These are phyloP conservation scores for Pterocles burchelli DNA, from an alignment of 2,113 vertebrate species.

Conservation along the genomic window DNA sequence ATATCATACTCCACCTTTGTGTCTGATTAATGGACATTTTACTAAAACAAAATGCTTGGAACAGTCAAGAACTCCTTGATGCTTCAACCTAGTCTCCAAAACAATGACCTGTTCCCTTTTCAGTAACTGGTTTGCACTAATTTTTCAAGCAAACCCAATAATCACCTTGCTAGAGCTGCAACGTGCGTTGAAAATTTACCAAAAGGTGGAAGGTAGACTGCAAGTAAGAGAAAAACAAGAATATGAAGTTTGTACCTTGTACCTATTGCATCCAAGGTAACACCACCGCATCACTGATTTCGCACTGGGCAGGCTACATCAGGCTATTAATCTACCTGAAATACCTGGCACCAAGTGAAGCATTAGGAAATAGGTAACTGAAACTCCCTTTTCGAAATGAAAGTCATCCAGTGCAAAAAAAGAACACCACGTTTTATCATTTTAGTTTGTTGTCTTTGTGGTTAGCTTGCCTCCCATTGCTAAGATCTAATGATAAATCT, in stretches of 20 bases:
- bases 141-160: background rate
- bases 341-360: constrained; percentile 79
- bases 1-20: background rate
- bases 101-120: background rate
- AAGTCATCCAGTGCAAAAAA: constrained; percentile 50
- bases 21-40: background rate
- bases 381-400: constrained; percentile 66
- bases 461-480: constrained; percentile 6
- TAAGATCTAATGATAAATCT: background rate
- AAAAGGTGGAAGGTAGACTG: constrained; percentile 43
- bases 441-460: constrained; percentile 35
- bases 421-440: constrained; percentile 10
- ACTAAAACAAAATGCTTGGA: background rate
- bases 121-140: background rate
- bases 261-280: constrained; percentile 70
- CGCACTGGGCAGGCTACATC: constrained; percentile 57
- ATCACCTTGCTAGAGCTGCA: background rate
- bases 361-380: constrained; percentile 82
- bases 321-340: constrained; percentile 86
- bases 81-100: background rate
- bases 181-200: constrained; percentile 65
- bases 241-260: constrained; percentile 81
- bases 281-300: constrained; percentile 63
- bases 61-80: background rate
- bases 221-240: constrained; percentile 67